phyloP scores from a whole-genome alignment of 2,113 vertebrate genomes.

The Oreochromis spilurus region DNA sequence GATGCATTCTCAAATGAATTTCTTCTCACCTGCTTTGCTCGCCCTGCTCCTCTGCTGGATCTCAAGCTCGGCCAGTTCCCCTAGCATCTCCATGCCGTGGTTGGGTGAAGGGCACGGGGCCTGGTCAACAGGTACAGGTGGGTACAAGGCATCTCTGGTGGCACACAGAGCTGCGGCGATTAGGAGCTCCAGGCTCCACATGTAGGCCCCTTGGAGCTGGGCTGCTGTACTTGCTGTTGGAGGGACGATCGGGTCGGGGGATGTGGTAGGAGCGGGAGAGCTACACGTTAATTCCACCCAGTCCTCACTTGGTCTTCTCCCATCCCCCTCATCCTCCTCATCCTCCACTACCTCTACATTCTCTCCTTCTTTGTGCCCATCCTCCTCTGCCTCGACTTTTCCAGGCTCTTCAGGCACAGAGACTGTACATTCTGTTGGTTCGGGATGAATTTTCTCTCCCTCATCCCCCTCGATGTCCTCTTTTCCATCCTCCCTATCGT shows the following conservation, averaged over 20 bases:
- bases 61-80: conserved; percentile 88
- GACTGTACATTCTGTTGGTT: conserved; percentile 33
- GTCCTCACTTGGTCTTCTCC: not conserved
- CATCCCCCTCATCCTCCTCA: conserved; percentile 11
- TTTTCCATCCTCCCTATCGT: conserved; percentile 23
- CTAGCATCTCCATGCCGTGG: conserved; percentile 88
- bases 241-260: not conserved
- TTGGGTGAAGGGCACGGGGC: conserved; percentile 56
- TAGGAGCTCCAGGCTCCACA: conserved; percentile 84
- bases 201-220: conserved; percentile 70
- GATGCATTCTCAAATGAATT: not conserved
- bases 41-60: conserved; percentile 64
- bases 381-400: not conserved
- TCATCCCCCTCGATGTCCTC: conserved; percentile 27
- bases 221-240: not conserved
- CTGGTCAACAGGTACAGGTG: conserved; percentile 2
- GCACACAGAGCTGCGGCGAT: conserved; percentile 83
- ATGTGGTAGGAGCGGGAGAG: not conserved
- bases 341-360: conserved; percentile 41
- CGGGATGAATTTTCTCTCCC: not conserved
- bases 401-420: conserved; percentile 22
- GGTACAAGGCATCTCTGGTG: conserved; percentile 76
- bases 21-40: conserved; percentile 58
- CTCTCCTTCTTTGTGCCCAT: not conserved
- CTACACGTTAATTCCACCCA: not conserved